Base-by-base conservation (phyloP, 2,797 vertebrate species). In the Malurus leucopterus region DNA sequence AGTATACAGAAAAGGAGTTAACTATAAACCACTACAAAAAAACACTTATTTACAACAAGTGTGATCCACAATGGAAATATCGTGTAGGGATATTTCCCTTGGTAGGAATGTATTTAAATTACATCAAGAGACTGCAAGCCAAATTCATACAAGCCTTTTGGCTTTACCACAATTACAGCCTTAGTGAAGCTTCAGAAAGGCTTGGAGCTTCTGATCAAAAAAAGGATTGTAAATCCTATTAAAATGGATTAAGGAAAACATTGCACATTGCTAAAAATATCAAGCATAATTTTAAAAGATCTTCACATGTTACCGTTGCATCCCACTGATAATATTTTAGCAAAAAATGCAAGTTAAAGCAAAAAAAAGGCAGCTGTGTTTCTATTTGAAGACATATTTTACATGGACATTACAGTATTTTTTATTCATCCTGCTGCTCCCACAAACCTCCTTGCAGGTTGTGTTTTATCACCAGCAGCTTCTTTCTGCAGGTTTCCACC, bases 141-240 rank as follows among this genome's bases (percentile, higher is more conserved):
- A 81, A 77, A 92, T 80, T 84, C 68, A 68, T 15, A 54, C 12
- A 68, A 38, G 5, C 8, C 11, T 76, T 89, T 55, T 88, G 86
- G 64, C 75, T 89, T 94, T 69, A 84, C 68, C 89, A 90, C 63
- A 94, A 54, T 50, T 68, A 61, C 32, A 88, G 44, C 69, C 91
- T 73, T 67, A 95, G 70, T 58, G 34, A 88, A 74, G 70, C 92
- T 69, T 76, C 89, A 79, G 72, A 81, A 92, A 86, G 5, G 51
- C 89, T 84, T 76, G 55, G 93, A 88, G 49, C 57, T 88, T 67
- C 88, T 77, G 53, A 95, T 95, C 49, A 94, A 76, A 87, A 92
- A 58, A 65, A 40, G 30, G 65, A 64, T 29, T 89, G 68, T 43
- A 96, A 96, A 95, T 93, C 93, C 83, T 81, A 90, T 89, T 94